phyloP scores from a whole-genome alignment of 1,140 invertebrate species.

The Bombus sibiricus region DNA sequence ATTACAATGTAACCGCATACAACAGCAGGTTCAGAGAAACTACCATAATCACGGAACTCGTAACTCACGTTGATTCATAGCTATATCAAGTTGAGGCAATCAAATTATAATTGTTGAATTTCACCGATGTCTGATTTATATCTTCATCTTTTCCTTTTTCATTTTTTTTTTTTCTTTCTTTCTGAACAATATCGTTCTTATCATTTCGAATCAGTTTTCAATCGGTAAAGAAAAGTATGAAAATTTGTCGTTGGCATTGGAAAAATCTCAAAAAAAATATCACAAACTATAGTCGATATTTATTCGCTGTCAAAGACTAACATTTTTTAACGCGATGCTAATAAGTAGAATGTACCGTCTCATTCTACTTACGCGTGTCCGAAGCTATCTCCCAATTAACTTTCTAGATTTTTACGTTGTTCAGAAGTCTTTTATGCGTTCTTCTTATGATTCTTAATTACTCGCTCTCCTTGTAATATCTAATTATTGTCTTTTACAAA shows the following conservation, averaged over 20 bases:
- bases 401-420: not conserved
- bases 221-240: too few relatives aligned
- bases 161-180: not conserved
- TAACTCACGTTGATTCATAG: conserved; percentile 50
- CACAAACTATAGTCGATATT: too few relatives aligned
- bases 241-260: too few relatives aligned
- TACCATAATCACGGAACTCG: conserved; percentile 22
- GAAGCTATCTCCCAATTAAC: not conserved
- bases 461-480: not conserved
- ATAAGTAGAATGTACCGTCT: not conserved
- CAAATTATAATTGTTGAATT: conserved; percentile 43
- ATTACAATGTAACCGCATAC: conserved; percentile 40
- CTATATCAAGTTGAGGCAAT: not conserved
- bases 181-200: too few relatives aligned
- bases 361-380: too few relatives aligned
- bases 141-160: conserved; percentile 17
- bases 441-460: not conserved
- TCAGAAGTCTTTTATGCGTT: not conserved
- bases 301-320: too few relatives aligned
- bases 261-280: too few relatives aligned
- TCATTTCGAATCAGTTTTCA: too few relatives aligned
- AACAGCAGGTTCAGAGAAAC: conserved; percentile 4
- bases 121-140: not conserved
- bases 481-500: too few relatives aligned
- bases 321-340: too few relatives aligned